A percentile compares a stretch with the other conserved stretches of the same genome.
These are phyloP conservation scores for Lutjanus argentimaculatus DNA, from an alignment of 2,797 vertebrate species.

Conservation along the genomic window DNA sequence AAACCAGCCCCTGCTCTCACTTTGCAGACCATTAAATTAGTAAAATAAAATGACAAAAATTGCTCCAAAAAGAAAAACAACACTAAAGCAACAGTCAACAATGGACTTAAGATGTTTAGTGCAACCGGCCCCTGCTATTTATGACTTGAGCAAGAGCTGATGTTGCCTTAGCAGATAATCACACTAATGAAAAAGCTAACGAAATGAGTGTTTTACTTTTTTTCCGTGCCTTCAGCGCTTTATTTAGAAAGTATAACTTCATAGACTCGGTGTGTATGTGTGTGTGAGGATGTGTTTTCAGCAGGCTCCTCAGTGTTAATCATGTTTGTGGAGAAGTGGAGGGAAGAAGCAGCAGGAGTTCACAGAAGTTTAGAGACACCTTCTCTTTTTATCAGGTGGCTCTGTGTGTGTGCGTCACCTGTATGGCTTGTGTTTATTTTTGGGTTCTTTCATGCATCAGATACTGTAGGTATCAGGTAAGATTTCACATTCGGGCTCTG, in stretches of 20 bases:
- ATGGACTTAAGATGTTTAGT: no score
- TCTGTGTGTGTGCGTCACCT: background rate
- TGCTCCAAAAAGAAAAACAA: no score
- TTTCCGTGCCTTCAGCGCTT: background rate
- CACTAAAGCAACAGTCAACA: no score
- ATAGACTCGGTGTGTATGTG: background rate
- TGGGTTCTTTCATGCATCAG: slow-evolving; percentile 16
- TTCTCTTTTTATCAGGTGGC: slow-evolving; percentile 14
- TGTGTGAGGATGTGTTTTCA: slow-evolving; percentile 7
- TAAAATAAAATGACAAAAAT: no score
- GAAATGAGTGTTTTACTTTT: no score
- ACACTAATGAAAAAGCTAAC: no score
- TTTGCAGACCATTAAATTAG: no score
- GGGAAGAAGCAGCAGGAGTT: slow-evolving; percentile 16
- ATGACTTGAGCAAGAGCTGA: no score
- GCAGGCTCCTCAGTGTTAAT: background rate
- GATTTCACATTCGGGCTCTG: slow-evolving; percentile 1
- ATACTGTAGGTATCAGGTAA: background rate
- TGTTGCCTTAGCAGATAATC: no score
- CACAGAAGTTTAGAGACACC: background rate
- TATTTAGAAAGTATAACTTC: slow-evolving; percentile 4
- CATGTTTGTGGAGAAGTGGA: background rate
- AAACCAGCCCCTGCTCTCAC: no score
- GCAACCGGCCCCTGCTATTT: no score
- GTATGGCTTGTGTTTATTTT: slow-evolving; percentile 24